Base-by-base conservation (phyloP, 2,113 vertebrate species). In the Eulemur macaco region DNA sequence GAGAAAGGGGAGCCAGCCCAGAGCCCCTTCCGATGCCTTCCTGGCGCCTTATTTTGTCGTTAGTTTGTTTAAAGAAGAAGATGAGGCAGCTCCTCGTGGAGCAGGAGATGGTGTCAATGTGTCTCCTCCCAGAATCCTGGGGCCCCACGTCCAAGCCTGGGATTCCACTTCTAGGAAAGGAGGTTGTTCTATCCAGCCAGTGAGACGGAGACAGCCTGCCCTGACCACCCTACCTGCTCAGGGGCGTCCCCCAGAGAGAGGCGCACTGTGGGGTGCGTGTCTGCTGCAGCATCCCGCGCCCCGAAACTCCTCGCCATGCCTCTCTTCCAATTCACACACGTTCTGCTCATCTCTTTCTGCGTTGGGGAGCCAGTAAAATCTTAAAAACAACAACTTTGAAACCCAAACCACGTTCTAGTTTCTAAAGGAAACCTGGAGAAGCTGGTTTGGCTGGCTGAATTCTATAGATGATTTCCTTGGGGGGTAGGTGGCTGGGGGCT, bases 1-100 rank as follows among this genome's bases (percentile, higher is more conserved):
- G 98, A 95, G 96, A 98, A 73, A 45, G 80, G 52, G 80, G 56
- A 89, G 34, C 76, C 92, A 97, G 78, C 27, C 21, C 74, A 5
- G 71, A 31, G 9, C 2, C 12, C 39, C 31, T 0, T 95, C 82
- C 92, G 97, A 96, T 92, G 95, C 88, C 96, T 97, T 91, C 56
- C 9, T 8, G 5, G 5, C 0, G 12, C 12, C 15, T 60, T 13
- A 3, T 52, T 56, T 8, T 45, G 63, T 47, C 31, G 0, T 39
- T 5, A n/a, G 29, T 21, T 52, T 50, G 20, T 66, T 39, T 76
- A 50, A 56, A 60, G 64, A 45, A 47, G 42, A 45, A n/a, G 17
- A 1, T 4, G 27, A 15, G 15, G 29, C 18, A 4, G 17, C 8
- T n/a, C 13, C 25, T 17, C 11, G 4, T 63, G 60, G 60, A 27